These are phyloP conservation scores for Lepidochrysops patricia DNA, from an alignment of 2,888 invertebrate species.

Conservation along the genomic window DNA sequence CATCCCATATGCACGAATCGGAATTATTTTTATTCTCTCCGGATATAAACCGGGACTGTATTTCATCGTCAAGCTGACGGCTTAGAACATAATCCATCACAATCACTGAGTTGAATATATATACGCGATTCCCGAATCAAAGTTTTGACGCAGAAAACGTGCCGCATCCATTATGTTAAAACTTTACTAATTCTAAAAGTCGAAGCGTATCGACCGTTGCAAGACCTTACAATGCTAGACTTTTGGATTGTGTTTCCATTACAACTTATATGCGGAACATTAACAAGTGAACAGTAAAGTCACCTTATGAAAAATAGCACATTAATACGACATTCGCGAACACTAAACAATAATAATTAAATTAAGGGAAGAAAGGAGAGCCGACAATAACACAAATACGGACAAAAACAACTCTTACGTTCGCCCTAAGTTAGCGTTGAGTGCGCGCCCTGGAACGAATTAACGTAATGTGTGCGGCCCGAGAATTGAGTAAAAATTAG, in stretches of 20 bases:
- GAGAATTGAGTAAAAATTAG: conserved; percentile 45
- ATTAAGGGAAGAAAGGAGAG: conserved; percentile 28
- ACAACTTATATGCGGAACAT: conserved; percentile 30
- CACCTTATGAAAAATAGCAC: conserved; percentile 5
- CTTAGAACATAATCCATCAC: conserved; percentile 10
- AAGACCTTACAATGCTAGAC: conserved; percentile 30
- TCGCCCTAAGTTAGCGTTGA: conserved; percentile 35
- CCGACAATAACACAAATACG: conserved; percentile 18
- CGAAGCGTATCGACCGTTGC: conserved; percentile 34
- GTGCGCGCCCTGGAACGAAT: conserved; percentile 40
- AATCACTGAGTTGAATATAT: conserved; percentile 20
- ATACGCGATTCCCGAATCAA: conserved; percentile 15
- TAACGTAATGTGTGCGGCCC: conserved; percentile 43
- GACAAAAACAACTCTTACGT: conserved; percentile 30
- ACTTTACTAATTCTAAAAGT: conserved; percentile 20
- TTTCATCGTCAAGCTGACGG: conserved; percentile 4
- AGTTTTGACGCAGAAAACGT: conserved; percentile 30
- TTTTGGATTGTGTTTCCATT: conserved; percentile 34
- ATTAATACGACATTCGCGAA: conserved; percentile 6
- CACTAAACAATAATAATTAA: conserved; percentile 35
- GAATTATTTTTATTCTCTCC: background rate
- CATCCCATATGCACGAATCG: background rate
- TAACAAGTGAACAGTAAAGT: conserved; percentile 14
- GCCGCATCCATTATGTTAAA: conserved; percentile 26
- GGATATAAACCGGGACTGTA: background rate